Evolutionary conservation across 2,888 invertebrate genomes (phyloP).

Genomic region (Drosophila lacicola): DNA sequence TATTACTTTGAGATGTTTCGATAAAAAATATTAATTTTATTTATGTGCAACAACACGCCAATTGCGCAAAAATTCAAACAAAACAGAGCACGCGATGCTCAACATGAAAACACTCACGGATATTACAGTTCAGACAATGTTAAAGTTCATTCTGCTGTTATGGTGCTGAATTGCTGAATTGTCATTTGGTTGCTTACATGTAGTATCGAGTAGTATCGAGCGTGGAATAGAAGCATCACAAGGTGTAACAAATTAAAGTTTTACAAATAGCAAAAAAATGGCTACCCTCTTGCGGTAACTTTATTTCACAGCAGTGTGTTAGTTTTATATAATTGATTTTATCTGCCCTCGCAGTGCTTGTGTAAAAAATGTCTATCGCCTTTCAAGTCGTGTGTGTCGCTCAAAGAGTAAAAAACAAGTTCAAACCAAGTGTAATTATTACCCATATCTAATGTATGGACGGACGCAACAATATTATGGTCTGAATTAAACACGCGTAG

Average conservation of each 20-base stretch:
- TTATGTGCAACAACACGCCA: background rate
- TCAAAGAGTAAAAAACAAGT: conserved; percentile 44
- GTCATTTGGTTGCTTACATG: conserved; percentile 9
- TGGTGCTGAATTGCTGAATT: conserved; percentile 43
- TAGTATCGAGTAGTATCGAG: conserved; percentile 57
- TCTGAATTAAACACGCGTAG: conserved; percentile 35
- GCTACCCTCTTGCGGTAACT: conserved; percentile 27
- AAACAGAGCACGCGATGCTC: background rate
- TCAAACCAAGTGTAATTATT: conserved; percentile 37
- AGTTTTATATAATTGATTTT: background rate
- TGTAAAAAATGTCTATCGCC: conserved; percentile 20
- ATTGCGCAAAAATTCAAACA: background rate
- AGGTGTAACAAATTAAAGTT: conserved; percentile 53
- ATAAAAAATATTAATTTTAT: too few species aligned
- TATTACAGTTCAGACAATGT: conserved; percentile 15
- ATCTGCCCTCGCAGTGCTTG: conserved; percentile 5
- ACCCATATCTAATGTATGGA: conserved; percentile 20
- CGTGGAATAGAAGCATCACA: conserved; percentile 41
- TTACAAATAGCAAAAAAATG: conserved; percentile 64
- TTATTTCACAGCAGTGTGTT: background rate
- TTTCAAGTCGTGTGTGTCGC: conserved; percentile 20
- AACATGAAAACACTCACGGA: background rate
- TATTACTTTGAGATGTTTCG: too few species aligned
- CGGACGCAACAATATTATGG: conserved; percentile 43
- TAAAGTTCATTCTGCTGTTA: conserved; percentile 20